Evolutionary conservation across 2,888 invertebrate genomes (phyloP), one percentile per base, ranked within the genome.

Genomic region (Drosophila anomalipes): DNA sequence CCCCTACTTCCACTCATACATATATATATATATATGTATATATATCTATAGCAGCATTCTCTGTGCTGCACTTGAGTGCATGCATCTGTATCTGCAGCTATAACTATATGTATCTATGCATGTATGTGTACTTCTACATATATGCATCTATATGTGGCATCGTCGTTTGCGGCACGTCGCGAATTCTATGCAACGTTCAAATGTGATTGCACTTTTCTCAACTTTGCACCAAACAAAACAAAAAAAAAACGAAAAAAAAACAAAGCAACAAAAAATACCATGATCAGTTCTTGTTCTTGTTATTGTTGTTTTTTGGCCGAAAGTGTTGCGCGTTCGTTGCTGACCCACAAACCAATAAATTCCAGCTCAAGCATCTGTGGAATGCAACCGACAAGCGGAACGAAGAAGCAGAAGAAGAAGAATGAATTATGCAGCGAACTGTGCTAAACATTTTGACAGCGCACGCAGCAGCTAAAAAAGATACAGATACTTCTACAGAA

Each of bases 401-500:
- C 47, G 30, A 62, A 51, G 41, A 41, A 61, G n/a, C 16, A 56
- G 32, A 44, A 33, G 41, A 60, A 47, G 33, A 54, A 78, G 35
- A 63, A 81, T 86, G 91, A 86, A 86, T 86, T 79, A 87, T 91
- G 88, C 82, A 69, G 72, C 49, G 72, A 41, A 57, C 63, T 74
- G 86, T 74, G 90, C 80, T 89, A 91, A 91, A 90, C 87, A 91
- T 90, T 88, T 90, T 91, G 89, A 91, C 91, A 90, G 89, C 86
- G 66, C 81, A 77, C 71, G 78, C 77, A 86, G 67, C 66, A 49
- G 69, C 47, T 39, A 19, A 52, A 56, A 22, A 10, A 66, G 33
- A 58, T 65, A 51, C 71, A 61, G 49, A 51, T 59, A 49, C 47
- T 54, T 68, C 63, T 70, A 41, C 56, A 44, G 44, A 44, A 53